Base-by-base conservation (phyloP, 2,113 vertebrate species). In the Engystomops pustulosus region DNA sequence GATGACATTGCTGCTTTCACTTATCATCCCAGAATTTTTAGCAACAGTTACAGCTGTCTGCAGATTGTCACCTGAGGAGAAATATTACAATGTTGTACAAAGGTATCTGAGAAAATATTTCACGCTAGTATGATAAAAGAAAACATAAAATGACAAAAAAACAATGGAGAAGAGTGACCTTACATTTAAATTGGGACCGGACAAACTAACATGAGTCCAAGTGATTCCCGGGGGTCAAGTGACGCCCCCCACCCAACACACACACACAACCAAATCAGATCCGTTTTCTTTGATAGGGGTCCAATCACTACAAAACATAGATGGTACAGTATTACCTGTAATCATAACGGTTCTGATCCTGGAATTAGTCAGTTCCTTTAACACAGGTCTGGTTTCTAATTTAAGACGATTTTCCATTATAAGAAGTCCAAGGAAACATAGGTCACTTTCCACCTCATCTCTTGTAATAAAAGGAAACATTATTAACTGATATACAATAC, bases 41-140 rank as follows among this genome's bases (percentile, higher is more conserved):
- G 94, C 94, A 74, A 95, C 93, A 0, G 94, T 93, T 53, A 95
- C 14, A 60, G 94, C 94, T n/a, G 94, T 95, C 88, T 92, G 93
- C 86, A 95, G 89, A 85, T 95, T 95, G 86, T 95, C 94, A 44
- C 94, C 83, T 85, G 30, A 58, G 0, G 12, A 58, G 12, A 32
- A 36, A 74, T 3, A 47, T n/a, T n/a, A n/a, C n/a, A n/a, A n/a
- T n/a, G 38, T 41, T 41, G 38, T 41, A 41, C 38, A 41, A 41
- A 41, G n/a, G 20, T n/a, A 55, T 55, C n/a, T 55, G n/a, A 23
- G 7, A 55, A 55, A 23, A 23, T 1, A 1, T 3, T 7, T 1
- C 6, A 20, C 18, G 1, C 6, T 36, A 10, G 62, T 67, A 67
- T 67, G 32, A 34, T 9, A 6, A 41, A 6, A 6, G 0, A 8